Conservation (phyloP, 2,113 vertebrate genomes). For the Ardeotis arabs region DNA sequence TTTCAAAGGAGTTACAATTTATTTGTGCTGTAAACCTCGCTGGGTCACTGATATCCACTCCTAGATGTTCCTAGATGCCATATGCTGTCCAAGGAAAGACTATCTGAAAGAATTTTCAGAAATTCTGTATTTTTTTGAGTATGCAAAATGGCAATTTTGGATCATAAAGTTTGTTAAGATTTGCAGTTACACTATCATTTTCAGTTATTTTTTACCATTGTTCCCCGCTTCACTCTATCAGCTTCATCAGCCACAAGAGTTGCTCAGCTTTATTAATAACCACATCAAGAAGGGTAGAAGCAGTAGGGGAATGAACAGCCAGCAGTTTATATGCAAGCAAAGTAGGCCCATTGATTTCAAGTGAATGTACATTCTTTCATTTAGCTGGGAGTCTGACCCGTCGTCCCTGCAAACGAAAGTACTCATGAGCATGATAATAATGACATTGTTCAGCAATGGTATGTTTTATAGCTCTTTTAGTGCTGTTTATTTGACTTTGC, state of each 20-base stretch:
- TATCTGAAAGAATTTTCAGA: background rate
- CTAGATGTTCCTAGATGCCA: background rate
- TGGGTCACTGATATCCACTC: background rate
- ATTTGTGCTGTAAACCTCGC: background rate
- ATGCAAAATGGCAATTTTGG: background rate
- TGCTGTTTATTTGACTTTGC: background rate
- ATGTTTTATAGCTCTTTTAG: background rate
- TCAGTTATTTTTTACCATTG: background rate
- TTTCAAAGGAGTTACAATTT: background rate
- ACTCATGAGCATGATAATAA: background rate
- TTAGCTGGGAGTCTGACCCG: background rate
- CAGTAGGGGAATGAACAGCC: background rate
- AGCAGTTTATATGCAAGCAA: background rate
- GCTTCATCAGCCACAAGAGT: background rate
- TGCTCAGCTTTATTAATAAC: background rate
- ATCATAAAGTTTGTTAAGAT: background rate
- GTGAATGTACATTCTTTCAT: background rate
- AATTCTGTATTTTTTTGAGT: background rate
- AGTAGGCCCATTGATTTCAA: background rate
- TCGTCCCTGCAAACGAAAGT: background rate
- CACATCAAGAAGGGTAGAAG: background rate
- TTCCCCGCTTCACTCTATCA: background rate
- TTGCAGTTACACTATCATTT: background rate
- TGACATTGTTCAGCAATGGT: background rate
- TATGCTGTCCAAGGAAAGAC: background rate